Evolutionary conservation across 2,888 invertebrate species (phyloP), one percentile per base, ranked within the genome.

Genomic region (Apoda limacodes): DNA sequence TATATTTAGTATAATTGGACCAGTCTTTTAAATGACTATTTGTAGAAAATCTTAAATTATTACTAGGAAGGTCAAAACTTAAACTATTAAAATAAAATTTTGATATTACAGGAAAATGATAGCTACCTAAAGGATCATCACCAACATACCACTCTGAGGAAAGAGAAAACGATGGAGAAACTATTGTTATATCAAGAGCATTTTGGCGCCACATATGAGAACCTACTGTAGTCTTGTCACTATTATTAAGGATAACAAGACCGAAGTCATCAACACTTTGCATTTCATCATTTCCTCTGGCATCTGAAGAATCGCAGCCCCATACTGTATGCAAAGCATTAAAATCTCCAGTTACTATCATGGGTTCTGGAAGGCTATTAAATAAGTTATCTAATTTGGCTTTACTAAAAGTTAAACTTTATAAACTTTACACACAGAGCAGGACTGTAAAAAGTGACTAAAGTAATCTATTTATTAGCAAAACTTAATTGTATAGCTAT

Each of bases 21-120:
- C n/a, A n/a, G n/a, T n/a, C n/a, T n/a, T n/a, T n/a, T n/a, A n/a
- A n/a, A n/a, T n/a, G n/a, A n/a, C n/a, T n/a, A n/a, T n/a, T n/a
- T n/a, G n/a, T n/a, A n/a, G n/a, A n/a, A n/a, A n/a, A n/a, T n/a
- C n/a, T n/a, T n/a, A n/a, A n/a, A n/a, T n/a, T n/a, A n/a, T n/a
- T n/a, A n/a, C n/a, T n/a, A n/a, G n/a, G n/a, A n/a, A n/a, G n/a
- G n/a, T n/a, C n/a, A n/a, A n/a, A n/a, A n/a, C n/a, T n/a, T n/a
- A n/a, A n/a, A n/a, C n/a, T n/a, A n/a, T n/a, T n/a, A n/a, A n/a
- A n/a, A n/a, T n/a, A n/a, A n/a, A 31, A 9, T 25, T 31, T 30
- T 22, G 24, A 21, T 5, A 31, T 35, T 28, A 31, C 35, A 28
- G 30, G 26, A 7, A 35, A 21, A 12, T 35, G 31, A 27, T 30